Evolutionary conservation across 2,113 vertebrate genomes (phyloP).

Genomic region (Heterochromis multidens): DNA sequence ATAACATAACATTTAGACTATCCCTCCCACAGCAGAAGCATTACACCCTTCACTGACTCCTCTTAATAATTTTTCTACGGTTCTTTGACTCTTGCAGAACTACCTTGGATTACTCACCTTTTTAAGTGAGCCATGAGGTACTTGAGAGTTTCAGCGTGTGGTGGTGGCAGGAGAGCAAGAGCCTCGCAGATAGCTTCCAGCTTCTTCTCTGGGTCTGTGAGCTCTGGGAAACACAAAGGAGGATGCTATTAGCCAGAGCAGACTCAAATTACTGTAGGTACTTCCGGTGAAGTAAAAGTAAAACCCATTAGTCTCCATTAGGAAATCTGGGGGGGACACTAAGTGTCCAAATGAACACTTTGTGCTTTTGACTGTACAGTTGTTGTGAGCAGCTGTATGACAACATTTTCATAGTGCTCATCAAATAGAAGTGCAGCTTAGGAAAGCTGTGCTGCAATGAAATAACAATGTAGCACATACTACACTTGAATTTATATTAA

Average conservation of each 20-base stretch:
- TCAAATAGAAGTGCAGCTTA: not conserved
- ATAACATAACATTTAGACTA: not conserved
- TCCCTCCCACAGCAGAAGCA: not conserved
- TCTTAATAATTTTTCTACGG: not conserved
- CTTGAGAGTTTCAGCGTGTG: constrained; percentile 93
- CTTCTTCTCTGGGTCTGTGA: constrained; percentile 88
- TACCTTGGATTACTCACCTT: constrained; percentile 75
- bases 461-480: not conserved
- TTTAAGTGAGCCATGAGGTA: constrained; percentile 98
- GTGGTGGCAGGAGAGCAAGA: constrained; percentile 88
- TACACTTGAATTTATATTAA: not conserved
- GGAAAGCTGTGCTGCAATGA: not conserved
- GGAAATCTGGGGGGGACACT: not conserved
- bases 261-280: constrained; percentile 3
- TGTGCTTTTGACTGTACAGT: not conserved
- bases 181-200: constrained; percentile 91
- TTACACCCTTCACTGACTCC: not conserved
- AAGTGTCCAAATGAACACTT: not conserved
- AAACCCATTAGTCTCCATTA: constrained; percentile 28
- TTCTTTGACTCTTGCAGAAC: not conserved
- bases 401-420: not conserved
- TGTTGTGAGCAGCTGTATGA: not conserved
- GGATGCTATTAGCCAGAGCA: not conserved
- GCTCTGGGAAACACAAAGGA: constrained; percentile 76
- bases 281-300: constrained; percentile 14